Percentiles rank a stretch among this genome's conserved stretches.
Conservation (phyloP, 2,113 vertebrate species). For the Bolborhynchus lineola region DNA sequence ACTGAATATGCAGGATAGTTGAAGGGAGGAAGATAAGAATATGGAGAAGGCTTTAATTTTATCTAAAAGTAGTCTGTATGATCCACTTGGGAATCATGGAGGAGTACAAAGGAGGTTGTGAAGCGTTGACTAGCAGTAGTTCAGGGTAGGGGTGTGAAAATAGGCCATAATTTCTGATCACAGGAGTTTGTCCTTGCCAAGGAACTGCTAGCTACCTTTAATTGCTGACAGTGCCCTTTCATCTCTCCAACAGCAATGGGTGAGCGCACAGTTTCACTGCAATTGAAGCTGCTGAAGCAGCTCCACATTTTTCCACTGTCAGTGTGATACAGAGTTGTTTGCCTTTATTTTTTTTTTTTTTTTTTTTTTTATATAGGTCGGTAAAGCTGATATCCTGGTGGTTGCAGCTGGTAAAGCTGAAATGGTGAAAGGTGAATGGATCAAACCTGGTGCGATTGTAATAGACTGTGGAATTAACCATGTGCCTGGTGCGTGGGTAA, state of each 20-base stretch:
- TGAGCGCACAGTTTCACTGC: neutral
- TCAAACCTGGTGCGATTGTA: constrained; percentile 93
- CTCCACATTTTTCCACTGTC: neutral
- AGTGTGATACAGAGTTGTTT: neutral
- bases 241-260: neutral
- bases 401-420: constrained; percentile 93
- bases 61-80: neutral
- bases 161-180: neutral
- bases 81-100: constrained; percentile 16
- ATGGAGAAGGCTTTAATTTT: constrained; percentile 30
- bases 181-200: neutral
- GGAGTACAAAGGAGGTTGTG: constrained; percentile 36
- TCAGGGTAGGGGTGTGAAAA: constrained; percentile 25
- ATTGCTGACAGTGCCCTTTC: neutral
- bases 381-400: constrained; percentile 92
- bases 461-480: constrained; percentile 99
- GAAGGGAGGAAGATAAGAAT: constrained; percentile 18
- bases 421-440: constrained; percentile 96
- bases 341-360: neutral
- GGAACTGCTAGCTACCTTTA: neutral
- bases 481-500: constrained; percentile 80
- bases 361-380: constrained; percentile 65
- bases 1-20: constrained; percentile 21
- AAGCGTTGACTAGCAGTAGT: constrained; percentile 31
- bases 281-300: neutral